These are phyloP conservation scores for Drosophila nasuta DNA, from an alignment of 1,140 invertebrate genomes.

Conservation along the genomic window DNA sequence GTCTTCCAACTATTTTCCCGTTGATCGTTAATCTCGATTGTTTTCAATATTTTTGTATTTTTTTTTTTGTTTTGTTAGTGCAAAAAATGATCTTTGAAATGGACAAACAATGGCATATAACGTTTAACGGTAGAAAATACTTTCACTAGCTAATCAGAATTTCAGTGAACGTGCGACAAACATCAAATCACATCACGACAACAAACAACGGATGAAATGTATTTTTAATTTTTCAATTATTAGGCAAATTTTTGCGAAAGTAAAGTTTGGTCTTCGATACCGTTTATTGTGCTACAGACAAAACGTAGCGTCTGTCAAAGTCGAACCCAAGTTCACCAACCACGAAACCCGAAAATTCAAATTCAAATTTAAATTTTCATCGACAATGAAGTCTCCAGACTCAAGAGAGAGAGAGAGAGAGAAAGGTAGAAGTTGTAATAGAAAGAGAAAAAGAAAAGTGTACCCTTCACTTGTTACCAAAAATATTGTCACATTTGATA, in stretches of 20 bases:
- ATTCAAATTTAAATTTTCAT: slow-evolving; percentile 9
- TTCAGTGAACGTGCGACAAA: slow-evolving; percentile 54
- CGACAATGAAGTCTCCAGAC: background rate
- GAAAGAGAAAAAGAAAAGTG: too few relatives aligned
- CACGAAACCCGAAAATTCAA: slow-evolving; percentile 7
- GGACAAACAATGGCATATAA: slow-evolving; percentile 44
- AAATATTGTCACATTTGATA: too few relatives aligned
- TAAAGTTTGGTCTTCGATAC: slow-evolving; percentile 50
- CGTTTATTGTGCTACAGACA: slow-evolving; percentile 41
- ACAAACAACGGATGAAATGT: slow-evolving; percentile 37
- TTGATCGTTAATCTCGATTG: slow-evolving; percentile 1
- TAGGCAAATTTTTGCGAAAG: slow-evolving; percentile 81
- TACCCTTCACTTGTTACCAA: too few relatives aligned
- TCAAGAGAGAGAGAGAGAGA: background rate
- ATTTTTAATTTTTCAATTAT: slow-evolving; percentile 68
- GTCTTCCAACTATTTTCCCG: background rate
- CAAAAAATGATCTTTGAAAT: slow-evolving; percentile 26
- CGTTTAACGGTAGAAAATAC: slow-evolving; percentile 62
- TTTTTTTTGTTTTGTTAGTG: background rate
- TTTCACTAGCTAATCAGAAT: slow-evolving; percentile 80
- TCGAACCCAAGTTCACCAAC: slow-evolving; percentile 7
- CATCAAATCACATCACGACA: slow-evolving; percentile 12
- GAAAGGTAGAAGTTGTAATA: too few relatives aligned
- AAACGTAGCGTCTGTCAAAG: background rate
- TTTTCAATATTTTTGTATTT: background rate